These are phyloP conservation scores for Sparidentex hasta DNA, from an alignment of 2,797 vertebrate genomes.

Conservation along the genomic window DNA sequence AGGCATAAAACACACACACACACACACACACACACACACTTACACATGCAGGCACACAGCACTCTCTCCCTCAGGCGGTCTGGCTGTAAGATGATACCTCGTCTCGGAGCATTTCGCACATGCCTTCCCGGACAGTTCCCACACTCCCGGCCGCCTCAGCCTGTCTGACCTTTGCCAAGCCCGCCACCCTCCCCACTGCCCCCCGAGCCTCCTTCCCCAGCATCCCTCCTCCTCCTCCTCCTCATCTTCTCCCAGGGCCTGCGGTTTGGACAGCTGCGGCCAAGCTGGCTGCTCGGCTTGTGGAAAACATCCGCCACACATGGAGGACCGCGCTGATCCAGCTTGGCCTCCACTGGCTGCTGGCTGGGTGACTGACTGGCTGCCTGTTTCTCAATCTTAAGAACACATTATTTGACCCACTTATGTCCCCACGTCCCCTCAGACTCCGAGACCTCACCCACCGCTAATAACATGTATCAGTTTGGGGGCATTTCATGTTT, in stretches of 20 bases:
- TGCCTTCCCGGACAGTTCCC: slow-evolving; percentile 89
- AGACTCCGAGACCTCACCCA: slow-evolving; percentile 22
- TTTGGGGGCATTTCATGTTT: slow-evolving; percentile 16
- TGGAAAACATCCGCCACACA: slow-evolving; percentile 95
- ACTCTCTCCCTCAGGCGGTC: slow-evolving; percentile 80
- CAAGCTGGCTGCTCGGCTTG: slow-evolving; percentile 91
- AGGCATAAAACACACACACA: slow-evolving; percentile 29
- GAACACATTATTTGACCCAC: slow-evolving; percentile 78
- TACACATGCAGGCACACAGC: slow-evolving; percentile 67
- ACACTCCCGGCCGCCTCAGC: slow-evolving; percentile 87
- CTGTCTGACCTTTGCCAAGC: slow-evolving; percentile 90
- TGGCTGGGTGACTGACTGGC: slow-evolving; percentile 55
- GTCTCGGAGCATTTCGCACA: slow-evolving; percentile 86
- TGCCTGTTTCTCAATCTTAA: slow-evolving; percentile 75
- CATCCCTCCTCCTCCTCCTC: slow-evolving; percentile 55
- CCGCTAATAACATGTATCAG: slow-evolving; percentile 11
- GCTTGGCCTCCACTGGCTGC: slow-evolving; percentile 72
- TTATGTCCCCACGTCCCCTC: background rate
- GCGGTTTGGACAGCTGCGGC: slow-evolving; percentile 88
- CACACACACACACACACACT: slow-evolving; percentile 42
- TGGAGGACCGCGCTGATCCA: slow-evolving; percentile 82
- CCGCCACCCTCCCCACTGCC: slow-evolving; percentile 75
- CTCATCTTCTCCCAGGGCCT: slow-evolving; percentile 86
- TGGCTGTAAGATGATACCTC: slow-evolving; percentile 86
- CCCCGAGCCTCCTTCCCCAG: slow-evolving; percentile 67